Evolutionary conservation across 2,888 invertebrate genomes (phyloP).

Genomic region (Amphiduros pacificus): DNA sequence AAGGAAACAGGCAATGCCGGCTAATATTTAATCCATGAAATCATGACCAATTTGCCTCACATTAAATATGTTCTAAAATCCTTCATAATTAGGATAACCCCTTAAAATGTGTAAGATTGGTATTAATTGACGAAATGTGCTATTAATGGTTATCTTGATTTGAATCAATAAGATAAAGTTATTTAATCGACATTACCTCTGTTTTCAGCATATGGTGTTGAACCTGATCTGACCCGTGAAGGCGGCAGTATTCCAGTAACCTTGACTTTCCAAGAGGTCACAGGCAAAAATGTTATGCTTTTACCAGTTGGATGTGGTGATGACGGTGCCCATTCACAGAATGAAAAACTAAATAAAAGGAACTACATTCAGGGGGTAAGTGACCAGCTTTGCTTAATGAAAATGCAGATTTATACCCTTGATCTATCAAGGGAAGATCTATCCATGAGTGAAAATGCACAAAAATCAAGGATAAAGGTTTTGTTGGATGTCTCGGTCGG

Average conservation of each 20-base stretch:
- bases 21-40: too few species aligned
- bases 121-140: too few species aligned
- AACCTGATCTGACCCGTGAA: constrained; percentile 93
- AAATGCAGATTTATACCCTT: neutral
- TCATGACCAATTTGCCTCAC: too few species aligned
- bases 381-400: neutral
- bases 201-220: constrained; percentile 76
- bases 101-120: too few species aligned
- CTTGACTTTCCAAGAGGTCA: constrained; percentile 82
- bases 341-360: constrained; percentile 90
- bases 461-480: neutral
- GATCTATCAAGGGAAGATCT: neutral
- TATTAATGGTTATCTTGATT: too few species aligned
- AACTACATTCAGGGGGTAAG: constrained; percentile 89
- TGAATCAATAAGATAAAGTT: too few species aligned
- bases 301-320: constrained; percentile 93
- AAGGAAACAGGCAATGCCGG: too few species aligned
- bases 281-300: constrained; percentile 89
- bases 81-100: too few species aligned
- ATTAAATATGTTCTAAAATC: too few species aligned
- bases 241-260: constrained; percentile 98
- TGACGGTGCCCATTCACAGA: constrained; percentile 98
- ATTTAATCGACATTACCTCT: too few species aligned
- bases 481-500: neutral
- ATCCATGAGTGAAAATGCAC: neutral